These are phyloP conservation scores for Drosophila ustulata DNA, from an alignment of 2,888 invertebrate genomes.

Conservation along the genomic window DNA sequence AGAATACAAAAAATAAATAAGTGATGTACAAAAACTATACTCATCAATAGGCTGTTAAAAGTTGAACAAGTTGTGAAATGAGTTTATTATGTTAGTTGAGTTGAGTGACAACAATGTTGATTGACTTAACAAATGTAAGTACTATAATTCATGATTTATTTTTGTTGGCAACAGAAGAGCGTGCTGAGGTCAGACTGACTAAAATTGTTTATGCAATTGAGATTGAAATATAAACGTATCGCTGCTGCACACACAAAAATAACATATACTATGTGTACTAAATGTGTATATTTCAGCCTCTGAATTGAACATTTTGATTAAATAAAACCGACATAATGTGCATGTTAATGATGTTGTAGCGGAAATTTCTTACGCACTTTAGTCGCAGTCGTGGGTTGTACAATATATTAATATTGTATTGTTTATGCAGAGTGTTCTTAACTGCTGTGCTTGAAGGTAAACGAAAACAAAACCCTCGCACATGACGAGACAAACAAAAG, in stretches of 20 bases:
- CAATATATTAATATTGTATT: conserved; percentile 6
- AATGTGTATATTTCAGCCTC: conserved; percentile 36
- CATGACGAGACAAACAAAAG: conserved; percentile 25
- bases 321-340: conserved; percentile 36
- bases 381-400: conserved; percentile 1
- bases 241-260: conserved; percentile 1
- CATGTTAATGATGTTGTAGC: conserved; percentile 48
- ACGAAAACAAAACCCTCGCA: conserved; percentile 41
- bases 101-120: conserved; percentile 22
- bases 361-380: conserved; percentile 74
- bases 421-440: conserved; percentile 20
- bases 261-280: conserved; percentile 8
- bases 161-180: conserved; percentile 50
- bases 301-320: conserved; percentile 58
- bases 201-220: conserved; percentile 57
- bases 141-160: conserved; percentile 54
- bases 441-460: conserved; percentile 69
- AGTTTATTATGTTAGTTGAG: conserved; percentile 31
- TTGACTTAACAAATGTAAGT: conserved; percentile 22
- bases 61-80: conserved; percentile 5
- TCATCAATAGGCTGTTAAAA: not conserved
- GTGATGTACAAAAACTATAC: not conserved
- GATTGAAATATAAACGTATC: conserved; percentile 33
- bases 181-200: conserved; percentile 69
- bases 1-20: no score